Evolutionary conservation across 2,797 vertebrate species (phyloP), one percentile per base, ranked within the genome.

Genomic region (Galago senegalensis): DNA sequence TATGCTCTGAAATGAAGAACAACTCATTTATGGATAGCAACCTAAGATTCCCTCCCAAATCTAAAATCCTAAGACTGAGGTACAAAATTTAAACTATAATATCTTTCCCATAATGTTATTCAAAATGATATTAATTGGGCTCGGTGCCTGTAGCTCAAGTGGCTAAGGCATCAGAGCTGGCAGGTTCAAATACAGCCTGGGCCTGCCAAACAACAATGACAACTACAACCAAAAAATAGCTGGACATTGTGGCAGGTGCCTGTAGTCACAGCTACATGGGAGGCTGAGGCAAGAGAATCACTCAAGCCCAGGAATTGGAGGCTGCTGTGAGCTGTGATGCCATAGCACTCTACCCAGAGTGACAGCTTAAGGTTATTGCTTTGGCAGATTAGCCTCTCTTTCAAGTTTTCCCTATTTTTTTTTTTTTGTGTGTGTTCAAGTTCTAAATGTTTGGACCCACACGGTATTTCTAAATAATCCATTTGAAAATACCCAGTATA

Each of bases 1-100:
- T 76, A 73, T 37, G 43, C 43, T 90, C 72, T 16, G 81, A 89
- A 95, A 94, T n/a, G 40, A 93, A 2, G 27, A 86, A 87, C 27
- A 73, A 86, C 80, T 94, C 96, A 67, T 79, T 65, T 67, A 61
- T 4, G 11, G 69, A 40, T 3, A 40, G 46, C 56, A 53, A 49
- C 60, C 53, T 70, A 53, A 89, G 65, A 61, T 40, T 76, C 76
- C 76, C 89, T 83, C 40, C 73, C 34, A 96, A 94, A 90, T 5
- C 93, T 94, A 89, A 87, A 76, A 81, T 89, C 49, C 31, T 83
- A 94, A 81, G 23, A 72, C 0, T 9, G 17, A 61, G 46, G 25
- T 58, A 87, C 2, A 58, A 79, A 92, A 75, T 34, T 65, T 82
- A 56, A 89, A 89, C 13, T 40, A 31, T 18, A 76, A 25, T 34